Evolutionary conservation across 2,797 vertebrate species (phyloP).

Genomic region (Sciaenops ocellatus): DNA sequence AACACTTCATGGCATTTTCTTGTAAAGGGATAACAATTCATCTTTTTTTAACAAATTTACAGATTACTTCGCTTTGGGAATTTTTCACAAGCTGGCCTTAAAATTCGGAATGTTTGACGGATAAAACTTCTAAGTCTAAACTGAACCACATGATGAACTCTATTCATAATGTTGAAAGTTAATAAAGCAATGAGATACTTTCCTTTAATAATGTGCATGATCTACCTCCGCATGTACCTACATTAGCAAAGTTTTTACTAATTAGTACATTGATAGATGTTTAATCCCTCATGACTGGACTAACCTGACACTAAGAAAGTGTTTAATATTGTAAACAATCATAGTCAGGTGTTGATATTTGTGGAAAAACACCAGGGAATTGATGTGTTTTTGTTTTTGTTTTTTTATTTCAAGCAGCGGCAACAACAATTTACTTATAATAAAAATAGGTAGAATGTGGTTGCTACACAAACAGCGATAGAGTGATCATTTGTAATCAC

Average conservation of each 20-base stretch:
- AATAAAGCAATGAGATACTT: background rate
- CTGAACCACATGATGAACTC: background rate
- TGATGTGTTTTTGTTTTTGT: background rate
- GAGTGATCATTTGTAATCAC: background rate
- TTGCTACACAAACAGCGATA: constrained; percentile 1
- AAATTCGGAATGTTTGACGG: background rate
- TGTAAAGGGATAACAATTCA: background rate
- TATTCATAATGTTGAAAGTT: background rate
- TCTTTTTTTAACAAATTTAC: background rate
- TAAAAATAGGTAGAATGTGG: constrained; percentile 26
- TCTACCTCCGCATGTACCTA: background rate
- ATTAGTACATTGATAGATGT: background rate
- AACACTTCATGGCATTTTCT: background rate
- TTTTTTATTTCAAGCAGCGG: constrained; percentile 3
- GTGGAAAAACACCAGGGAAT: constrained; percentile 9
- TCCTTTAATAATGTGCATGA: background rate
- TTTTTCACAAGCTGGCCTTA: too few species aligned
- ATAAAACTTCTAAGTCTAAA: background rate
- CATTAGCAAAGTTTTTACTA: background rate
- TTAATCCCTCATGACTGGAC: background rate
- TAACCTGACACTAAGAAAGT: constrained; percentile 5
- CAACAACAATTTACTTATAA: constrained; percentile 16
- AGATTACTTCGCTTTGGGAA: too few species aligned
- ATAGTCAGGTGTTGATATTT: constrained; percentile 31
- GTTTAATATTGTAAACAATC: constrained; percentile 23